Percentiles rank a stretch among this genome's conserved stretches.
phyloP scores from a whole-genome alignment of 1,140 invertebrate genomes.

The Drosophila kikkawai region DNA sequence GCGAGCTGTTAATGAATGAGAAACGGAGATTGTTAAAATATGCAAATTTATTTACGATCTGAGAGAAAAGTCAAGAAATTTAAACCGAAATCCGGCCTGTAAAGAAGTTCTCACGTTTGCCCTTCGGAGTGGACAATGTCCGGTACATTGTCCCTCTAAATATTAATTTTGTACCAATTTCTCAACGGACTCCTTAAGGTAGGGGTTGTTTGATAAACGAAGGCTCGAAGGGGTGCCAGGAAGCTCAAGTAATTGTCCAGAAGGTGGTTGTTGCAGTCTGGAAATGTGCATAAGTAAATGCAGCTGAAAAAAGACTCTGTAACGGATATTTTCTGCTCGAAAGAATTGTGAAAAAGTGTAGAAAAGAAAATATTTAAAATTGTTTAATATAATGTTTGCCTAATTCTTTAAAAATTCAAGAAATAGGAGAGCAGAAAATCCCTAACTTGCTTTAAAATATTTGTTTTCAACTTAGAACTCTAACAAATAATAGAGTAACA shows the following conservation, averaged over 20 bases:
- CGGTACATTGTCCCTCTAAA: conserved; percentile 17
- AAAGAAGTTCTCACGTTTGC: conserved; percentile 68
- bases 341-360: neutral
- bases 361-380: neutral
- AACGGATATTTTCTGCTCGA: conserved; percentile 18
- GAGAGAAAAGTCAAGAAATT: conserved; percentile 55
- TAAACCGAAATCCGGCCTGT: conserved; percentile 20
- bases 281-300: conserved; percentile 17
- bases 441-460: too few relatives aligned
- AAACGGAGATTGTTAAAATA: conserved; percentile 27
- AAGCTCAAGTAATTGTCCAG: conserved; percentile 10
- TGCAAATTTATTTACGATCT: conserved; percentile 68
- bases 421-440: too few relatives aligned
- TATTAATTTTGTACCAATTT: conserved; percentile 33
- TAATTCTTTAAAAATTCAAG: neutral
- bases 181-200: conserved; percentile 22
- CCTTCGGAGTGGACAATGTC: conserved; percentile 66
- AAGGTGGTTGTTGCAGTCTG: conserved; percentile 43
- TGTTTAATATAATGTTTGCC: neutral
- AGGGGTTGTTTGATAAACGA: conserved; percentile 19
- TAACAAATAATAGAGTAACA: too few relatives aligned
- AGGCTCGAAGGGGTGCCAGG: conserved; percentile 13
- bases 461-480: too few relatives aligned
- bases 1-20: conserved; percentile 39
- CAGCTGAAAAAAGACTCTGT: conserved; percentile 38